A percentile compares a stretch with the other conserved stretches of the same genome.
These are phyloP conservation scores for Pteropus alecto DNA, from an alignment of 2,113 vertebrate species.

Conservation along the genomic window DNA sequence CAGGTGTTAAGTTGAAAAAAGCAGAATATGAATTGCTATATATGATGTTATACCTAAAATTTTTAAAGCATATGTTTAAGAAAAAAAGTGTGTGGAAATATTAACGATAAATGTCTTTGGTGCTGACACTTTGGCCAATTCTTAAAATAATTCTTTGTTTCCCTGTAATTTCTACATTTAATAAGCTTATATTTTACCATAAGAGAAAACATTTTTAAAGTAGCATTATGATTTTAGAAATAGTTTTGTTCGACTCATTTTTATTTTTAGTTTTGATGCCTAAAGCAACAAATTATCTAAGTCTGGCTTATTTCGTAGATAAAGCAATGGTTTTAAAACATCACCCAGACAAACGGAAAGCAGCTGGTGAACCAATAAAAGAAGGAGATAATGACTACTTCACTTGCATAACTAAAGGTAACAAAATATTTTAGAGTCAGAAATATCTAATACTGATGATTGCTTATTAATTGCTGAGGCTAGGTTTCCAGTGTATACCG, in stretches of 20 bases:
- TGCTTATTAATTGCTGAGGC: background rate
- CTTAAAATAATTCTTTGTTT: constrained; percentile 16
- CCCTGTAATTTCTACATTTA: background rate
- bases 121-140: background rate
- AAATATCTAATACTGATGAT: background rate
- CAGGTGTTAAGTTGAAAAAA: background rate
- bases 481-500: constrained; percentile 15
- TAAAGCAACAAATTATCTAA: constrained; percentile 52
- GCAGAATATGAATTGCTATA: background rate
- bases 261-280: constrained; percentile 51
- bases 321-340: constrained; percentile 98
- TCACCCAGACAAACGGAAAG: constrained; percentile 98
- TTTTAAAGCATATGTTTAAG: constrained; percentile 13
- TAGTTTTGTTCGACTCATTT: background rate
- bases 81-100: background rate
- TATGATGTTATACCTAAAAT: background rate
- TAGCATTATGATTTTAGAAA: background rate
- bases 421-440: background rate
- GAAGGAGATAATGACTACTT: constrained; percentile 99
- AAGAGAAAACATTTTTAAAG: background rate
- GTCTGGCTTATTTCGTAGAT: constrained; percentile 83
- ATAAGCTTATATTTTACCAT: background rate
- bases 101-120: background rate
- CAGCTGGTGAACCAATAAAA: constrained; percentile 95
- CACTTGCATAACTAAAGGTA: constrained; percentile 99